Conservation (phyloP, 2,888 invertebrate genomes). For the Agrotis ipsilon region DNA sequence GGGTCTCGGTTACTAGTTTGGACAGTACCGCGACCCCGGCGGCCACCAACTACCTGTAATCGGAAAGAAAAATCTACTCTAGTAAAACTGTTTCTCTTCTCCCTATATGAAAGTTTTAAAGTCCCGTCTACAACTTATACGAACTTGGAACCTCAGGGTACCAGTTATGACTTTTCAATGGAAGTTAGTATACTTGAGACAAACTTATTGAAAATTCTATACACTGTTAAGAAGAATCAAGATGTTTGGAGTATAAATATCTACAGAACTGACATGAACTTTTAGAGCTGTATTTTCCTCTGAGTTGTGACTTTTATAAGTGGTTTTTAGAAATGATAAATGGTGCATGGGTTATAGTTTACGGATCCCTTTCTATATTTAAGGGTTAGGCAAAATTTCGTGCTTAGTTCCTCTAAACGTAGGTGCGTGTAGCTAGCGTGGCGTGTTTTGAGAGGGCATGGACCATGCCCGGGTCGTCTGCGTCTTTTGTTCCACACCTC, state of each 20-base stretch:
- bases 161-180: conserved; percentile 38
- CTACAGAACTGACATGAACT: conserved; percentile 9
- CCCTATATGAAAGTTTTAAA: conserved; percentile 5
- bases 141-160: conserved; percentile 32
- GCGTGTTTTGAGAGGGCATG: no score
- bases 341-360: background rate
- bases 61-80: background rate
- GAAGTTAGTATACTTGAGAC: conserved; percentile 40
- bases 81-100: conserved; percentile 2
- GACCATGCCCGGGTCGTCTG: no score
- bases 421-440: no score
- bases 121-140: conserved; percentile 9
- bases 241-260: conserved; percentile 18
- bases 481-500: no score
- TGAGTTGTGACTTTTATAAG: background rate
- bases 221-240: conserved; percentile 23
- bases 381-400: no score
- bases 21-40: no score
- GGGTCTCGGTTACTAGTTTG: no score
- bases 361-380: no score
- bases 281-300: conserved; percentile 9
- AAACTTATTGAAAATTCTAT: conserved; percentile 49
- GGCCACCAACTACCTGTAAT: background rate
- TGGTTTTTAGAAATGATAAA: background rate
- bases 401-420: no score